Base-by-base conservation (phyloP, 2,888 invertebrate species). In the Calameuta filiformis region DNA sequence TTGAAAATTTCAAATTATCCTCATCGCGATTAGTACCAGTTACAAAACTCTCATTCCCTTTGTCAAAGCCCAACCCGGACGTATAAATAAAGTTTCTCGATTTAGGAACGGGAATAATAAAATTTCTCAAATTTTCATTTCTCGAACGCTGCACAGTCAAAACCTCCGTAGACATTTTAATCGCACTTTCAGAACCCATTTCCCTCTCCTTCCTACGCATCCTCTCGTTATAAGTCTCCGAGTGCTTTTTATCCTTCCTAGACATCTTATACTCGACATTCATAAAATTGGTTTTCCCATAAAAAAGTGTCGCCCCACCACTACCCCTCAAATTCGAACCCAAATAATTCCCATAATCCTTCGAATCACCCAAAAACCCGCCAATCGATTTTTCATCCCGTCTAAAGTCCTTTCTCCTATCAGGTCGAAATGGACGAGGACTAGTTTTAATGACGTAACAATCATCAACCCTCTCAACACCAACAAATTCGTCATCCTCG, bases 171-270 rank as follows among this genome's bases (percentile, higher is more conserved):
- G 23, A 23, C 2, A 56, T 23, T 56, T 56, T 56, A 56, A 56
- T 56, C 15, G 9, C 56, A 23, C 56, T 56, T 56, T 23, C 9
- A 23, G 56, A 56, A 56, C 56, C 56, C 56, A 56, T 56, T 71
- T 71, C 71, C 2, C 11, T 37, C 31, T 69, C 37, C 69, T 85
- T 84, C 6, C 87, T 82, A 35, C 84, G 87, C 81, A 89, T 81
- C 34, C 85, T 84, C 78, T 91, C 91, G n/a, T 87, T 83, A 78
- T 90, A 91, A 0, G 91, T 91, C 75, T 90, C 89, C n/a, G 91
- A 90, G 73, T 89, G 85, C 79, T 91, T 91, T 76, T 91, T 91
- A 75, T 91, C 91, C 79, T 89, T 90, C 23, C 91, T 80, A 33
- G 91, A 90, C 87, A 91, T 88, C 79, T 88, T 90, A 75, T 89